Base-by-base conservation (phyloP, 2,797 vertebrate genomes). In the Lacerta agilis region DNA sequence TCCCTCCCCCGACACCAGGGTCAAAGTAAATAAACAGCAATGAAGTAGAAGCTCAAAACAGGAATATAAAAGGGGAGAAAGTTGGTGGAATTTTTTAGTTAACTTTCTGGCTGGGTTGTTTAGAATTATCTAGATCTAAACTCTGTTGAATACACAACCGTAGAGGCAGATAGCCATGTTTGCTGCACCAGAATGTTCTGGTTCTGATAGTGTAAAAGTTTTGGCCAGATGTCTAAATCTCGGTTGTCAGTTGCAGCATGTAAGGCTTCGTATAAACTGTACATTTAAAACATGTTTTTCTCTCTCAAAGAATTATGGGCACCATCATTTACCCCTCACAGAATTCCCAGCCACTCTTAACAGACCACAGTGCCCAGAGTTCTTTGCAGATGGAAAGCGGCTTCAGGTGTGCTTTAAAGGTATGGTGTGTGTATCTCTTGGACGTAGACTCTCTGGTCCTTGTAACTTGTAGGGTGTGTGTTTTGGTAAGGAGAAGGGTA, bases 1-100 rank as follows among this genome's bases (percentile, higher is more conserved):
- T 75, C 86, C 45, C 88, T 71, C 64, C n/a, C 86, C 85, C 88
- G 88, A 95, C 93, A 87, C 64, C 3, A 38, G 15, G 25, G 76
- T 43, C 91, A 88, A 90, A 88, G 89, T 93, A 91, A 94, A 89
- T 80, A 94, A 55, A 36, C 69, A 64, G 58, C 90, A 91, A 94
- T 88, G 77, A 93, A 58, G n/a, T 45, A 49, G 49, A 43, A 89
- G 86, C 49, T 69, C 77, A 90, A 76, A 13, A 86, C 73, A 67
- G 71, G 71, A 25, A 86, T 67, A 41, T 87, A 82, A 86, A 87
- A 64, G 49, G 58, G 20, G 86, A 2, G 71, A 88, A 89, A 27
- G 29, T 25, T 23, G 33, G 29, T 86, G 84, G 58, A 69, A 36
- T 49, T 49, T 82, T 41, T 79, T 86, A 3, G 29, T 69, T 78